Conservation (phyloP, 2,113 vertebrate species). For the Bufo bufo region DNA sequence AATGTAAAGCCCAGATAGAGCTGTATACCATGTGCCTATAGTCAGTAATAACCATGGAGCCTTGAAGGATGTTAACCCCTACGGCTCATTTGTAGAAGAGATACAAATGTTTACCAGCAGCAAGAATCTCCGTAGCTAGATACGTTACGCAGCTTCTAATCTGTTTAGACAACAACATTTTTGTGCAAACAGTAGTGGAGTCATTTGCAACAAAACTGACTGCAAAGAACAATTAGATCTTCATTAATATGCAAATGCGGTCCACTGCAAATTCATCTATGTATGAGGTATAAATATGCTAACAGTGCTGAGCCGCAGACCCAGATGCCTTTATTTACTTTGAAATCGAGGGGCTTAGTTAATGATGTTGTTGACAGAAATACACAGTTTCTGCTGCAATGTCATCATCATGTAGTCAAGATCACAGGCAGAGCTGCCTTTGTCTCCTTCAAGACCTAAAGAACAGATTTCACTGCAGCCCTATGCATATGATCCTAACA, state of each 20-base stretch:
- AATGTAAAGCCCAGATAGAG: background rate
- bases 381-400: constrained; percentile 63
- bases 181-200: constrained; percentile 71
- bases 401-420: constrained; percentile 71
- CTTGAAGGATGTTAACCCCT: background rate
- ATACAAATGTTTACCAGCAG: constrained; percentile 4
- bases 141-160: constrained; percentile 65
- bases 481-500: background rate
- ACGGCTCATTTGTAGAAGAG: background rate
- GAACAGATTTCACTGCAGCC: background rate
- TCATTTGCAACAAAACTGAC: constrained; percentile 74
- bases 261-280: constrained; percentile 72
- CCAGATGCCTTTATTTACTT: constrained; percentile 78
- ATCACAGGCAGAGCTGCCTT: constrained; percentile 55
- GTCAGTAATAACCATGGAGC: background rate
- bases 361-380: constrained; percentile 75
- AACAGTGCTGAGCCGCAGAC: constrained; percentile 70
- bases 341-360: constrained; percentile 73
- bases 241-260: constrained; percentile 78
- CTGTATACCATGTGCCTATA: background rate
- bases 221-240: constrained; percentile 76
- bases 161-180: constrained; percentile 67
- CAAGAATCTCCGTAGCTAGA: background rate
- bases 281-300: constrained; percentile 71
- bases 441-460: constrained; percentile 2